A percentile compares a stretch with the other conserved stretches of the same genome.
Conservation (phyloP, 2,888 invertebrate species). For the Cephus spinipes region DNA sequence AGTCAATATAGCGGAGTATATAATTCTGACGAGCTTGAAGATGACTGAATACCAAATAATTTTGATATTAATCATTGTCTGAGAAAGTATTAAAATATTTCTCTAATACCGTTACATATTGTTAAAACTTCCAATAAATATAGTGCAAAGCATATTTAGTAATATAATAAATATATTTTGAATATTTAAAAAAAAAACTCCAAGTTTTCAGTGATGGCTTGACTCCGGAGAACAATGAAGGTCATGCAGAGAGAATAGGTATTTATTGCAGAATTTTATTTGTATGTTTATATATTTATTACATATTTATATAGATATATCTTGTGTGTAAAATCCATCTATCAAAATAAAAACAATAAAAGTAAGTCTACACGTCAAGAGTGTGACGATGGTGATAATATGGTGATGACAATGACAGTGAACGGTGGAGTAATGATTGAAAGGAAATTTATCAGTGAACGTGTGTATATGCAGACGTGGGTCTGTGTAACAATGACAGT, state of each 20-base stretch:
- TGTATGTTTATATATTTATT: slow-evolving; percentile 58
- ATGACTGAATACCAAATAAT: slow-evolving; percentile 10
- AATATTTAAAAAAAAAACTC: slow-evolving; percentile 28
- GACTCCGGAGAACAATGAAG: neutral
- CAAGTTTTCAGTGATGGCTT: neutral
- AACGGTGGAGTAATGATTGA: neutral
- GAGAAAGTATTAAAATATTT: neutral
- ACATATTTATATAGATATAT: slow-evolving; percentile 60
- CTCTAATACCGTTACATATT: neutral
- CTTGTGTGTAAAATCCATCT: slow-evolving; percentile 61
- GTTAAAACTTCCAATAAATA: neutral
- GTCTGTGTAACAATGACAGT: neutral
- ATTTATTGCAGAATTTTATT: slow-evolving; percentile 56
- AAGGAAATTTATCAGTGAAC: neutral
- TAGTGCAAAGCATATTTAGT: neutral
- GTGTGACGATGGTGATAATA: slow-evolving; percentile 28
- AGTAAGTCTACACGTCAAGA: slow-evolving; percentile 50
- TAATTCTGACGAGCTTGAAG: slow-evolving; percentile 18
- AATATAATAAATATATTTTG: slow-evolving; percentile 31
- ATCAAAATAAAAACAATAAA: slow-evolving; percentile 63
- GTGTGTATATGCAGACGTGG: neutral
- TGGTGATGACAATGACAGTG: neutral
- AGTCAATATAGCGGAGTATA: slow-evolving; percentile 25
- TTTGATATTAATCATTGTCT: neutral
- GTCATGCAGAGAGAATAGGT: slow-evolving; percentile 19